These are phyloP conservation scores for Erynnis tages DNA, from an alignment of 2,888 invertebrate genomes.

Conservation along the genomic window DNA sequence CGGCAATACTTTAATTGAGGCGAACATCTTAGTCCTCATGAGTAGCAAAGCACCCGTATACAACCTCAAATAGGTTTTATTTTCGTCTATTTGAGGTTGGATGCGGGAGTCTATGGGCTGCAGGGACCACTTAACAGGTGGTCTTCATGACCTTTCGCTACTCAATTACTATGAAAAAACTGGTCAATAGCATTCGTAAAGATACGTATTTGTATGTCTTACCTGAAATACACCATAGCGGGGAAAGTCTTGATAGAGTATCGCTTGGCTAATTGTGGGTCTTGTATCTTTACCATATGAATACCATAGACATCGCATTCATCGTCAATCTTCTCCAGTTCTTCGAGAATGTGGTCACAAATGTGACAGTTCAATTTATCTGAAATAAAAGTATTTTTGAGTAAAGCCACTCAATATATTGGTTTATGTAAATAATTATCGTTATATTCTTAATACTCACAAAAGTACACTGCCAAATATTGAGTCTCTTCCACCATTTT, in stretches of 20 bases:
- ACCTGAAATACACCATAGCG: constrained; percentile 94
- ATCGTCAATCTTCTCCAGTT: constrained; percentile 93
- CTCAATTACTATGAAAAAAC: too few relatives aligned
- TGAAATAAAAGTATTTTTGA: constrained; percentile 54
- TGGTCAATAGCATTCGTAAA: too few relatives aligned
- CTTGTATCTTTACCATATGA: constrained; percentile 95
- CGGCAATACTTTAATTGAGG: too few relatives aligned
- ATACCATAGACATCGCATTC: constrained; percentile 96
- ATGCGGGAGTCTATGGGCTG: too few relatives aligned
- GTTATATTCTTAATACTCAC: constrained; percentile 75
- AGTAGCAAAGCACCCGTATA: too few relatives aligned
- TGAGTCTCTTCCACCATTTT: constrained; percentile 94
- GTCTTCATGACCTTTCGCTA: too few relatives aligned
- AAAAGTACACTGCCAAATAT: constrained; percentile 95
- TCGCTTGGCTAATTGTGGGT: constrained; percentile 93
- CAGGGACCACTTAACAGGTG: too few relatives aligned
- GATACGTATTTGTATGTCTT: too few relatives aligned
- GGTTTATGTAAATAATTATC: not conserved
- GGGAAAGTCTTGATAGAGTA: constrained; percentile 97
- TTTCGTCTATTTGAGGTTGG: too few relatives aligned
- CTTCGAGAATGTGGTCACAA: constrained; percentile 94
- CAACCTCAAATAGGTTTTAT: too few relatives aligned
- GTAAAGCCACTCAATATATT: too few relatives aligned
- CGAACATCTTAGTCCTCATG: too few relatives aligned
- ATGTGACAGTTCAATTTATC: constrained; percentile 96